Base-by-base conservation (phyloP, 2,888 invertebrate species). In the Allygus modestus region DNA sequence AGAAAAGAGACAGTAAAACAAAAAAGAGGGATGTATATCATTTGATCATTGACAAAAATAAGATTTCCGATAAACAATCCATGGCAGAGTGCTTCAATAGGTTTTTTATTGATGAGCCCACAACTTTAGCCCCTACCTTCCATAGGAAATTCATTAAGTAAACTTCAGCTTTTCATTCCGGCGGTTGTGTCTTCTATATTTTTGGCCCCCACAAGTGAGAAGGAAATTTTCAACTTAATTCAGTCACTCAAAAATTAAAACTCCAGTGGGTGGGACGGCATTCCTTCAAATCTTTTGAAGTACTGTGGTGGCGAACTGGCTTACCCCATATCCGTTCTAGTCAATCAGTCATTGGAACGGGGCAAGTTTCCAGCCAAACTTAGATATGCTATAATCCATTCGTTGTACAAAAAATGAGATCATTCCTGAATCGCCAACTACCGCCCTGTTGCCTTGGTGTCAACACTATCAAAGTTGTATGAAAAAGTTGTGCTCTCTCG, bases 1-100 rank as follows among this genome's bases (percentile, higher is more conserved):
- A 46, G 33, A 31, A 46, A 26, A n/a, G 43, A 77, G 23, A 77
- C 77, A 77, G 41, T 15, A 46, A 77, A 77, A 43, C 37, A 77
- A 46, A 77, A 12, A 26, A 37, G 9, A 37, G 5, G 37, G 37
- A 37, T 37, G 37, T 37, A 37, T 7, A 37, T 37, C 9, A 7
- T 9, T 37, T 37, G 37, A 4, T 37, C 4, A 37, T 37, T 9
- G 9, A 37, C 37, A 37, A 37, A 4, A 37, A 33, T 4, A 73
- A n/a, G 15, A 73, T 28, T 73, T 73, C 75, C 23, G 41, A 73
- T 20, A 33, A 73, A 37, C 37, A 37, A 77, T 26, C 15, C 0
- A 43, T 77, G 9, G 46, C 41, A 43, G 43, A 77, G 15, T 23
- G n/a, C 15, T 77, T 77, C 26, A 77, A 77, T n/a, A 43, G 15